Evolutionary conservation across 2,888 invertebrate species (phyloP).

Genomic region (Drosophila pseudotalamancana): DNA sequence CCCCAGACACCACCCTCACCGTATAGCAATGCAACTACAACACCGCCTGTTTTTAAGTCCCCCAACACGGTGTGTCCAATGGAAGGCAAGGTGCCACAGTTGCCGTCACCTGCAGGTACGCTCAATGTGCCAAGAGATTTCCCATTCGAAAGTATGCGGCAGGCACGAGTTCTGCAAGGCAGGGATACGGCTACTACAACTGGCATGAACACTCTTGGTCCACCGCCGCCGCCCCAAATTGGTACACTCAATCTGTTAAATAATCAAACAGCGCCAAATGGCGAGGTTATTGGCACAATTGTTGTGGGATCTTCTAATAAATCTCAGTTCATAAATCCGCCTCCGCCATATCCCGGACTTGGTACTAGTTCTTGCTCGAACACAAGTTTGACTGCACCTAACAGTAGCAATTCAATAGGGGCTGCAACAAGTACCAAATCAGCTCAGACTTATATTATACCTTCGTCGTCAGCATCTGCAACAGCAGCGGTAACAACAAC

Average conservation of each 20-base stretch:
- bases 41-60: conserved; percentile 86
- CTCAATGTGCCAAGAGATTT: conserved; percentile 86
- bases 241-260: conserved; percentile 79
- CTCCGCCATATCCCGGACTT: conserved; percentile 82
- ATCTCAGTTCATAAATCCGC: conserved; percentile 82
- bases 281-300: conserved; percentile 56
- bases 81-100: conserved; percentile 89
- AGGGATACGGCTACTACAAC: conserved; percentile 86
- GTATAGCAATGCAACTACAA: conserved; percentile 54
- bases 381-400: conserved; percentile 32
- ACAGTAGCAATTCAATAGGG: conserved; percentile 35
- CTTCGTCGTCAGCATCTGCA: conserved; percentile 23
- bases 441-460: conserved; percentile 39
- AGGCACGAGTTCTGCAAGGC: conserved; percentile 93
- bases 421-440: conserved; percentile 36
- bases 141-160: conserved; percentile 96
- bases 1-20: conserved; percentile 50
- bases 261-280: conserved; percentile 67
- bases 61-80: conserved; percentile 95
- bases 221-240: conserved; percentile 71
- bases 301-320: conserved; percentile 57
- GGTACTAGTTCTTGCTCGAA: conserved; percentile 47
- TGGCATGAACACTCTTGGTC: conserved; percentile 51
- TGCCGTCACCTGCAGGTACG: conserved; percentile 85
- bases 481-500: conserved; percentile 47